Evolutionary conservation across 2,113 vertebrate genomes (phyloP).

Genomic region (Callionymus lyra): DNA sequence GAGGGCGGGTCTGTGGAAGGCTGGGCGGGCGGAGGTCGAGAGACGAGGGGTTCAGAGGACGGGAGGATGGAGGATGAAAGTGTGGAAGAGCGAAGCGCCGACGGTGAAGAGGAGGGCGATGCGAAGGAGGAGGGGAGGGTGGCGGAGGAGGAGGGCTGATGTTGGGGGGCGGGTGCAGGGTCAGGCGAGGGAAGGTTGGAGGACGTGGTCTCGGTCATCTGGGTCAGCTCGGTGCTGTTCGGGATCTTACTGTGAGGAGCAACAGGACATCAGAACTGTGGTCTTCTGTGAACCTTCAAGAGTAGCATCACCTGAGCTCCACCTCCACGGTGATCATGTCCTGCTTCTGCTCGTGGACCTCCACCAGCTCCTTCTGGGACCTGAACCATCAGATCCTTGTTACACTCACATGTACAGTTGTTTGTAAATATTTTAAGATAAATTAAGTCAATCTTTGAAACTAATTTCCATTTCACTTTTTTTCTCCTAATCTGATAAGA

Average conservation of each 20-base stretch:
- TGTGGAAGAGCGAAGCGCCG: constrained; percentile 20
- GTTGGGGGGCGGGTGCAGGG: constrained; percentile 8
- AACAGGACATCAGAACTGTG: constrained; percentile 1
- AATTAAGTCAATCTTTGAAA: too few relatives aligned
- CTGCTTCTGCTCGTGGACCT: constrained; percentile 72
- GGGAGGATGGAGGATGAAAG: constrained; percentile 38
- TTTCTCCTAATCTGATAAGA: too few relatives aligned
- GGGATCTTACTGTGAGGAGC: constrained; percentile 44
- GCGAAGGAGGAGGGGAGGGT: constrained; percentile 33
- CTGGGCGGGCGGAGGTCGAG: constrained; percentile 14
- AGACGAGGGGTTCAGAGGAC: constrained; percentile 36
- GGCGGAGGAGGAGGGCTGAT: constrained; percentile 23
- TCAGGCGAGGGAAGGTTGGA: constrained; percentile 16
- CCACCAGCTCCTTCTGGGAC: constrained; percentile 61
- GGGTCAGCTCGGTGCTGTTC: constrained; percentile 52
- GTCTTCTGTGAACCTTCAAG: background rate
- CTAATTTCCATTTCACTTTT: too few relatives aligned
- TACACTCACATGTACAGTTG: too few relatives aligned
- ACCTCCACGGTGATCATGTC: constrained; percentile 85
- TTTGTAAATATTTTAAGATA: too few relatives aligned
- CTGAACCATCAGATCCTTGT: constrained; percentile 62
- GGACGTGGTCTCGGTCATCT: constrained; percentile 35
- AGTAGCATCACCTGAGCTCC: constrained; percentile 69
- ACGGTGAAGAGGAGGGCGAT: constrained; percentile 20
- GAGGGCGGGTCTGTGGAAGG: constrained; percentile 13